Evolutionary conservation across 2,888 invertebrate species (phyloP).

Genomic region (Mimachlamys varia): DNA sequence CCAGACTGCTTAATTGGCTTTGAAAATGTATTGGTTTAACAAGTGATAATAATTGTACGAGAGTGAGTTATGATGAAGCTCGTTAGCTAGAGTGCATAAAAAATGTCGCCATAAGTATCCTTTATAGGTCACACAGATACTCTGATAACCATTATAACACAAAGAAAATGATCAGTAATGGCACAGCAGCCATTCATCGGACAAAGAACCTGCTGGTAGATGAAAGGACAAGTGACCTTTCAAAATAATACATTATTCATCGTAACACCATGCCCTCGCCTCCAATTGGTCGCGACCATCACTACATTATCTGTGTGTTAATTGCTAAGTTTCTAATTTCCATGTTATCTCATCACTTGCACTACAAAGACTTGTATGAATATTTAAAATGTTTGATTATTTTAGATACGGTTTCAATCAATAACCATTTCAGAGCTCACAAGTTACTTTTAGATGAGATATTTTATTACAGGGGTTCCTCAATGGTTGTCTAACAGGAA

Average conservation of each 20-base stretch:
- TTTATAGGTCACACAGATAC: not conserved
- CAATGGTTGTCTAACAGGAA: too few species aligned
- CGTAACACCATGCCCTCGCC: not conserved
- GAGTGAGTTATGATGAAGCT: too few species aligned
- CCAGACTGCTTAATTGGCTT: too few species aligned
- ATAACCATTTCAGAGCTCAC: too few species aligned
- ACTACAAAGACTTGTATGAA: not conserved
- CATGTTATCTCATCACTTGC: not conserved
- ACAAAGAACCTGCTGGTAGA: not conserved
- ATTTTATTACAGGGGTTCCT: too few species aligned
- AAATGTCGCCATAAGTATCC: too few species aligned
- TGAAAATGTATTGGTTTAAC: too few species aligned
- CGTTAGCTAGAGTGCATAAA: too few species aligned
- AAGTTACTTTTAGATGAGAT: too few species aligned
- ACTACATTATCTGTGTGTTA: not conserved
- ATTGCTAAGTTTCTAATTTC: not conserved
- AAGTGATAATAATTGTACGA: too few species aligned
- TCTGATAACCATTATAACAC: not conserved
- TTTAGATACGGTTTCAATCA: not conserved
- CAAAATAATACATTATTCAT: not conserved
- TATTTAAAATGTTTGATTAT: not conserved
- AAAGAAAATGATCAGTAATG: too few species aligned
- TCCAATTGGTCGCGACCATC: not conserved
- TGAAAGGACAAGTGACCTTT: not conserved
- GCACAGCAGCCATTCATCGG: too few species aligned